These are phyloP conservation scores for Betta splendens DNA, from an alignment of 2,797 vertebrate species.

Conservation along the genomic window DNA sequence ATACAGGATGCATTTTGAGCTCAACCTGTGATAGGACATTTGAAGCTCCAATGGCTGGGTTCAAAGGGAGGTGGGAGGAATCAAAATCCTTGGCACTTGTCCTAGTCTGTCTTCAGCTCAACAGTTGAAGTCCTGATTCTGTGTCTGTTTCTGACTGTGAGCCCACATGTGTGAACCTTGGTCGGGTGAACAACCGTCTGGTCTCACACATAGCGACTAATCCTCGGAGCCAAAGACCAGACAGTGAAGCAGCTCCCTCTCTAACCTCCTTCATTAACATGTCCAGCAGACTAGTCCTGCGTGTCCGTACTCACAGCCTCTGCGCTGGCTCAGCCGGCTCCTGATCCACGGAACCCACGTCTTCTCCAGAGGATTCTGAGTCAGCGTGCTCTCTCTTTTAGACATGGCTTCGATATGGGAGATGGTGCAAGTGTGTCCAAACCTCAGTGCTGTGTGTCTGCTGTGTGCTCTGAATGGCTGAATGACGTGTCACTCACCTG, in stretches of 20 bases:
- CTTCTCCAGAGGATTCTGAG: conserved; percentile 87
- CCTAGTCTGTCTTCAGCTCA: no score
- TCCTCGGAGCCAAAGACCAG: background rate
- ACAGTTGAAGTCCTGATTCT: no score
- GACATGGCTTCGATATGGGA: conserved; percentile 70
- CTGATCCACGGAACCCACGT: conserved; percentile 86
- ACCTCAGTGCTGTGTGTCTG: background rate
- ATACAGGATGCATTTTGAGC: no score
- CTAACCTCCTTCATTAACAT: no score
- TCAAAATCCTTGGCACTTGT: no score
- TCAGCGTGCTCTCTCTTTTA: conserved; percentile 73
- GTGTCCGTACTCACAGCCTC: conserved; percentile 86
- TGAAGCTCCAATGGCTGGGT: no score
- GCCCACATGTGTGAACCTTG: no score
- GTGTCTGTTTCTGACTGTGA: no score
- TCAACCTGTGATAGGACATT: no score
- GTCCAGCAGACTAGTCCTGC: background rate
- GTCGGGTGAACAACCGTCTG: conserved; percentile 61
- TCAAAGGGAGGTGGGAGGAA: no score
- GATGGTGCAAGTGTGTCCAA: background rate
- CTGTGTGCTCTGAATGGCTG: conserved; percentile 4
- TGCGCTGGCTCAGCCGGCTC: conserved; percentile 75
- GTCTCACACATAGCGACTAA: conserved; percentile 4
- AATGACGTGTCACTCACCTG: no score
- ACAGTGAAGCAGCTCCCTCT: no score